A percentile compares a stretch with the other conserved stretches of the same genome.
phyloP scores from a whole-genome alignment of 2,113 vertebrate species.

The Nymphicus hollandicus region DNA sequence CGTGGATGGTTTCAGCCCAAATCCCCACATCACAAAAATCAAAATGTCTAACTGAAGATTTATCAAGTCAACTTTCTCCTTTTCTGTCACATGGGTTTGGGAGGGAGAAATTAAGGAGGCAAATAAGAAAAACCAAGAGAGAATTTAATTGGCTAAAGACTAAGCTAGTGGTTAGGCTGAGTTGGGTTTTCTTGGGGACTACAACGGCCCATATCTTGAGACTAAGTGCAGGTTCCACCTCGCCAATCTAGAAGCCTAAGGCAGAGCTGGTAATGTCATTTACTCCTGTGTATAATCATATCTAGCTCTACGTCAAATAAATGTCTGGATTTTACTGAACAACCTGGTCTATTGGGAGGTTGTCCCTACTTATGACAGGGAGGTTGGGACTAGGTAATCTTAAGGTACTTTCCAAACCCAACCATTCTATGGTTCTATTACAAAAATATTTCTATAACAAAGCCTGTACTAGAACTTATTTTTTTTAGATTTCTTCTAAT shows the following conservation, averaged over 20 bases:
- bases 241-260: neutral
- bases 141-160: neutral
- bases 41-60: neutral
- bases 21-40: neutral
- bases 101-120: neutral
- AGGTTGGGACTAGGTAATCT: neutral
- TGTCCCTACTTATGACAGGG: neutral
- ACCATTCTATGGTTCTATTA: neutral
- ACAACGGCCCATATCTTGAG: fast-evolving
- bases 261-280: neutral
- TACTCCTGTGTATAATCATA: neutral
- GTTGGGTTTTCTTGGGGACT: neutral
- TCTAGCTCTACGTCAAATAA: neutral
- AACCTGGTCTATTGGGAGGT: neutral
- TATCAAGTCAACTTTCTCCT: neutral
- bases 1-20: neutral
- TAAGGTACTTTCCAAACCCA: neutral
- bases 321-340: neutral
- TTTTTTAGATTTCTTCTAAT: neutral
- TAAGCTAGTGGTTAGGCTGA: neutral
- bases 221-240: neutral
- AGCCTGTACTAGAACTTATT: neutral
- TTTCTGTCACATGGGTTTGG: neutral
- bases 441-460: neutral
- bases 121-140: neutral